A percentile compares a stretch with the other conserved stretches of the same genome.
These are phyloP conservation scores for Aselliscus stoliczkanus DNA, from an alignment of 2,797 vertebrate genomes.

Conservation along the genomic window DNA sequence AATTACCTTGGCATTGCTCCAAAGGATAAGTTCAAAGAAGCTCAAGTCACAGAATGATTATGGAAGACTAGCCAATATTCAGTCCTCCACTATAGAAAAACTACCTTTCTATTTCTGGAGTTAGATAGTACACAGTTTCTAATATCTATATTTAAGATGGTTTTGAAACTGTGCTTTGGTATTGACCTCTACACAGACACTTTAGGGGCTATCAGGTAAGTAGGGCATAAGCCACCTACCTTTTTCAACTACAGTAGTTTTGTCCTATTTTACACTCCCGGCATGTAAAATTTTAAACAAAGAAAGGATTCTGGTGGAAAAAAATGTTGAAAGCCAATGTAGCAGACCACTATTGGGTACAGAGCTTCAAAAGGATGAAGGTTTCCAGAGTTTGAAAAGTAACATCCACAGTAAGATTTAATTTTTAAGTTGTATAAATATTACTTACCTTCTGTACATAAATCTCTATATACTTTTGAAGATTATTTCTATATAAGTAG, in stretches of 20 bases:
- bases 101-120: neutral
- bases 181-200: neutral
- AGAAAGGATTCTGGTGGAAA: neutral
- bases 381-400: neutral
- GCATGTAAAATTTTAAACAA: constrained; percentile 15
- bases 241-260: neutral
- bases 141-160: neutral
- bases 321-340: neutral
- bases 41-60: neutral
- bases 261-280: neutral
- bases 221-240: neutral
- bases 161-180: neutral
- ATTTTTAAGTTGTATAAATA: constrained; percentile 4
- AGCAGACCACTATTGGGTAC: neutral
- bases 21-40: neutral
- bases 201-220: neutral
- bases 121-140: neutral
- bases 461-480: constrained; percentile 99
- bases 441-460: constrained; percentile 96
- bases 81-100: neutral
- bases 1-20: neutral
- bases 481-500: constrained; percentile 98
- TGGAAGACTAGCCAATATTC: neutral
- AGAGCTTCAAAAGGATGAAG: constrained; percentile 6
- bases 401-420: neutral